Evolutionary conservation across 2,113 vertebrate genomes (phyloP).

Genomic region (Leuciscus idus): DNA sequence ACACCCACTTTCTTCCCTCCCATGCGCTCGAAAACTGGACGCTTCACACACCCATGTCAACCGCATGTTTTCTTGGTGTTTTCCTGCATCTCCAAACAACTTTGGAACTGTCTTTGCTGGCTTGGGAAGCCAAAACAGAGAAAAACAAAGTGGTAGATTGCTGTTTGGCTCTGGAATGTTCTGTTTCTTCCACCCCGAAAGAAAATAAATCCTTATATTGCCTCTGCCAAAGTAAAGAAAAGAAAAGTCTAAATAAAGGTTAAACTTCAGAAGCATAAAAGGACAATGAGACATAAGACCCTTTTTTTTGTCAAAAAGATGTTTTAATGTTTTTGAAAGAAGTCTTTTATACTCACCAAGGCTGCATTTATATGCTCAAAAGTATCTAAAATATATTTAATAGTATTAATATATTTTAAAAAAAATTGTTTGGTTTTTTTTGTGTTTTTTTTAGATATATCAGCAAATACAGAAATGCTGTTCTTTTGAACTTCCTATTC

Average conservation of each 20-base stretch:
- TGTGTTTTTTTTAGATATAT: too few species aligned
- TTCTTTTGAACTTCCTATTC: not conserved
- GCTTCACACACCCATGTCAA: conserved; percentile 14
- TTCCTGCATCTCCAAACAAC: not conserved
- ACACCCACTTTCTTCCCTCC: conserved; percentile 12
- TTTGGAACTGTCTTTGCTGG: not conserved
- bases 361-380: too few species aligned
- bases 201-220: conserved; percentile 14
- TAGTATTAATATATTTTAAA: too few species aligned
- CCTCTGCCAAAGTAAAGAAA: not conserved
- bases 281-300: not conserved
- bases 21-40: not conserved
- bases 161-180: conserved; percentile 14
- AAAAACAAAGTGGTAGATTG: not conserved
- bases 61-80: not conserved
- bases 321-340: too few species aligned
- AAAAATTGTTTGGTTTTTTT: too few species aligned
- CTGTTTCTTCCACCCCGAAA: conserved; percentile 17
- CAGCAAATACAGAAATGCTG: not conserved
- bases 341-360: too few species aligned
- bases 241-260: conserved; percentile 20
- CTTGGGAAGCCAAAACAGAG: not conserved
- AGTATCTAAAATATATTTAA: too few species aligned
- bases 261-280: conserved; percentile 1
- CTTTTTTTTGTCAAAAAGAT: not conserved